Base-by-base conservation (phyloP, 2,797 vertebrate genomes). In the Sebastolobus altivelis region DNA sequence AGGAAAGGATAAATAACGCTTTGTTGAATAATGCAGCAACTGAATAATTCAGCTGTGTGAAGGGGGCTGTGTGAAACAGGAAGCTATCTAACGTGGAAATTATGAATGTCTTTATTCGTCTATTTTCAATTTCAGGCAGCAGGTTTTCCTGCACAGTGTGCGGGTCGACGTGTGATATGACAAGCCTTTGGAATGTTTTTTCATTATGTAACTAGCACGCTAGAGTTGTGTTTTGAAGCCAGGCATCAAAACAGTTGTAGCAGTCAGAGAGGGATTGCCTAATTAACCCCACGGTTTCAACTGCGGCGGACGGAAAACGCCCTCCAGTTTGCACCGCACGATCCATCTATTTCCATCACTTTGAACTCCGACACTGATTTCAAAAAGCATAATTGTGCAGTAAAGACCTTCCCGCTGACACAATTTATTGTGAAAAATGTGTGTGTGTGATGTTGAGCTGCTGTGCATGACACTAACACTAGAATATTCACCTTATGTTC, bases 1-100 rank as follows among this genome's bases (percentile, higher is more conserved):
- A 85, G 73, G 61, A 88, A 90, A 81, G 72, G 62, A 89, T 89
- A 93, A 92, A 90, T 87, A 88, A 86, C 86, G 76, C 85, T 90
- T 90, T 90, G 83, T 88, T 94, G 77, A 93, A 93, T 92, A 92
- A 93, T 93, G 86, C 89, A 92, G 62, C 4, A 2, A 61, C 87
- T 93, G 12, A 91, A 93, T 93, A 87, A 92, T 94, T 91, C 72
- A 89, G 11, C 16, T 27, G 6, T 61, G 29, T 27, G 55, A 76
- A 59, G 40, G 35, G 55, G 40, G 59, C 6, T 40, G 49, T 14
- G 69, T 70, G 60, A 70, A 79, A 81, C 71, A 49, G 8, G 55
- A 60, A 54, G 65, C 61, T 68, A 74, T 79, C 70, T 82, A 81
- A 80, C 73, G 72, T 58, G 46, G 77, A 85, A 66, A 80, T 83